Base-by-base conservation (phyloP, 1,140 invertebrate genomes). In the Choristoneura fumiferana region DNA sequence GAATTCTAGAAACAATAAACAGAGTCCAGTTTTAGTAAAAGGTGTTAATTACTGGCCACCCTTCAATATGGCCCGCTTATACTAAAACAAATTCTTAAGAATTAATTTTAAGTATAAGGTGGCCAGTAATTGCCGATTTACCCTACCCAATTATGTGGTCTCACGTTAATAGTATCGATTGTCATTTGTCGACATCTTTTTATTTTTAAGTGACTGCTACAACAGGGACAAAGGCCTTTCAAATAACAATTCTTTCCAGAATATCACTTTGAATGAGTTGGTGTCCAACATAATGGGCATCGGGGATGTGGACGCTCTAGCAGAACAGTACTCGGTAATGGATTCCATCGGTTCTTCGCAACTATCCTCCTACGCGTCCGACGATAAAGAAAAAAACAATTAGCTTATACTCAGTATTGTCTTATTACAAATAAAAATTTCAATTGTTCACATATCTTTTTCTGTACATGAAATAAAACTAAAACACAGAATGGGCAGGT, bases 281-380 rank as follows among this genome's bases (percentile, higher is more conserved):
- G 39, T 74, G 4, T 76, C 61, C 0, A 65, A 72, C 34, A 76
- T 87, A 39, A 66, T 87, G 14, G 84, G 84, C 0, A 72, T 86
- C 3, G 69, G 78, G 10, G 77, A 81, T 13, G 17, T 73, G 15
- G 83, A 86, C 13, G 69, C 65, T 13, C 8, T 71, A 1, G 73
- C 74, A 0, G 81, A 84, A 9, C 64, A 65, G 17, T 60, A 58
- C 22, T 81, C 71, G 1, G 55, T 15, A 1, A 68, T 63, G 18
- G 71, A 73, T 0, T 85, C 82, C 0, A 14, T 54, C 1, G 65
- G 58, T 1, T 58, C 56, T 4, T 80, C 73, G 0, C 65, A 71
- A 45, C 63, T 58, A 8, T 74, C 71, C 8, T 43, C 38, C 0
- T 64, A 60, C 15, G 71, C 72, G 14, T 60, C 67, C 8, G 49